Base-by-base conservation (phyloP, 1,140 invertebrate genomes). In the Cotesia vestalis region DNA sequence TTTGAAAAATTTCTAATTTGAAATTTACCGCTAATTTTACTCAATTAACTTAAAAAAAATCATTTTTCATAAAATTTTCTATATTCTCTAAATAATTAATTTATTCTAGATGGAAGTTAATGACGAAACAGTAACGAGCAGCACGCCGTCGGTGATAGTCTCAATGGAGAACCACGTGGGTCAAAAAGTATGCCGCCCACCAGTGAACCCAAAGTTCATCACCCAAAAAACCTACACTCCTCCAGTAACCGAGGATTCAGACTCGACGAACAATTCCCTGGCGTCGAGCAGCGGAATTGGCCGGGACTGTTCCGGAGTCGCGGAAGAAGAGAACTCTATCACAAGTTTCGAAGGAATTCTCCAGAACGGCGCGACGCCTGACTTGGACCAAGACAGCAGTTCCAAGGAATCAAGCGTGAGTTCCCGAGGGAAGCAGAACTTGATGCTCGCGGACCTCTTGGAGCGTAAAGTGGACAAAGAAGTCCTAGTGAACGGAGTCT, bases 381-480 rank as follows among this genome's bases (percentile, higher is more conserved):
- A 90, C 64, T 82, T 85, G 20, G 88, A 88, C 52, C 87, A 88
- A 0, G 89, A 90, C 52, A 87, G 87, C 14, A 88, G 88, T 40
- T 88, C 88, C 17, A 90, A 90, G 75, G 89, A 90, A 73, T 89
- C 81, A 17, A 83, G 81, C 36, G 69, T 84, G 1, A 74, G 80
- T 8, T 79, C 79, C 1, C 86, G 88, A 62, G 82, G 86, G 0
- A 88, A 86, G 11, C 86, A 88, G 8, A 84, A 80, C 36, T 85
- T 90, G 76, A 91, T 92, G 88, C 80, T 94, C 4, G 91, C 91
- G 0, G 92, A 93, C 81, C 82, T 93, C 27, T 80, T 93, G 0
- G 92, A 93, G 71, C 80, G 88, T 0, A 90, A 90, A 71, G 87
- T 93, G 0, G 89, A 90, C 8, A 90, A 90, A 34, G 90, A 89